Conservation (phyloP, 2,888 invertebrate genomes). For the Drosophila antonietae region DNA sequence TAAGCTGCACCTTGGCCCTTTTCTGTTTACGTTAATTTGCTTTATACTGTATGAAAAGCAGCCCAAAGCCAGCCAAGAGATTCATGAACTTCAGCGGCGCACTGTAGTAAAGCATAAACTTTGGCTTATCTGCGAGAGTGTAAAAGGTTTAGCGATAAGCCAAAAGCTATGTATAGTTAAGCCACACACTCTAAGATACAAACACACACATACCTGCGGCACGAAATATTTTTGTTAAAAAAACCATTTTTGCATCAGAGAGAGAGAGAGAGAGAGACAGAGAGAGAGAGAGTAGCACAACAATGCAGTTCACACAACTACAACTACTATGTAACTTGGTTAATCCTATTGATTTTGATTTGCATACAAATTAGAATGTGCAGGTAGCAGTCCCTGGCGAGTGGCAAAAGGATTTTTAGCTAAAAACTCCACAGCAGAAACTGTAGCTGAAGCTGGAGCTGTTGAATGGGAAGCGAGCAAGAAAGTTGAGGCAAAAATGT, state of each 20-base stretch:
- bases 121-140: constrained; percentile 62
- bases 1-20: not conserved
- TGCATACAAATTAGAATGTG: constrained; percentile 76
- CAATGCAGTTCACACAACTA: constrained; percentile 38
- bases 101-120: constrained; percentile 52
- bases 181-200: constrained; percentile 39
- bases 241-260: constrained; percentile 57
- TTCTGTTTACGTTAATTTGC: constrained; percentile 29
- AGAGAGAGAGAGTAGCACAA: constrained; percentile 21
- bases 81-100: constrained; percentile 32
- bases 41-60: constrained; percentile 9
- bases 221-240: constrained; percentile 69
- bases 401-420: constrained; percentile 63
- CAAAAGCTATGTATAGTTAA: constrained; percentile 57
- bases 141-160: constrained; percentile 68
- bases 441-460: not conserved
- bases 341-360: constrained; percentile 82
- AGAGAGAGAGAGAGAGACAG: not conserved
- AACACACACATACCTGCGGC: constrained; percentile 20
- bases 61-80: constrained; percentile 17
- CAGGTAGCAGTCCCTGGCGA: constrained; percentile 35
- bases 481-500: constrained; percentile 60
- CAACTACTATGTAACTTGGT: constrained; percentile 64
- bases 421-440: constrained; percentile 44
- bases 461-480: constrained; percentile 23